phyloP scores from a whole-genome alignment of 2,797 vertebrate species.

The Taenioides sp. region DNA sequence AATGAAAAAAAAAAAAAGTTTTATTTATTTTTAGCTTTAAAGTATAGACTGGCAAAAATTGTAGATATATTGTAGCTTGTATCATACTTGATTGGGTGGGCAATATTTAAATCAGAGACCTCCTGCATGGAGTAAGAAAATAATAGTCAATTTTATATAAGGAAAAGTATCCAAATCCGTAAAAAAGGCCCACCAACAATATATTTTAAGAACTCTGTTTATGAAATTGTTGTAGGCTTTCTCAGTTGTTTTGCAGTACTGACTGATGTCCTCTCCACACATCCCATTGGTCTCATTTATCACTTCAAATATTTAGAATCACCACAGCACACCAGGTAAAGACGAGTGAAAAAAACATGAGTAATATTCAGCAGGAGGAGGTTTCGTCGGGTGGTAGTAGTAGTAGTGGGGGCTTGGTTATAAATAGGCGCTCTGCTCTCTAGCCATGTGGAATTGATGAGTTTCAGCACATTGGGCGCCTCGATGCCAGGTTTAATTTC shows the following conservation, averaged over 20 bases:
- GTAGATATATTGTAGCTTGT: too few relatives aligned
- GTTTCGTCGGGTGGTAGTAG: background rate
- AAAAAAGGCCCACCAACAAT: background rate
- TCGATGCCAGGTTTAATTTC: conserved; percentile 79
- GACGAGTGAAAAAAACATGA: conserved; percentile 38
- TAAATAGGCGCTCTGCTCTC: conserved; percentile 80
- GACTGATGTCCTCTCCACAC: conserved; percentile 73
- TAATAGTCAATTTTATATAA: too few relatives aligned
- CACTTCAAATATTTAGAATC: conserved; percentile 74
- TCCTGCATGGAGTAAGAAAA: background rate
- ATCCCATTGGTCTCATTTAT: conserved; percentile 73
- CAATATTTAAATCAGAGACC: background rate
- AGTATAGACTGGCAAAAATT: too few relatives aligned
- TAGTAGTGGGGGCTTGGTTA: conserved; percentile 48
- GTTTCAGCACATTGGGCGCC: conserved; percentile 79
- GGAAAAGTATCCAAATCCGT: too few relatives aligned
- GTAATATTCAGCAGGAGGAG: conserved; percentile 6
- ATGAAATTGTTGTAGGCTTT: background rate
- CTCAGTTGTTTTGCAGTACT: conserved; percentile 39
- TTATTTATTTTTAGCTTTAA: too few relatives aligned
- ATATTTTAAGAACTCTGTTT: background rate
- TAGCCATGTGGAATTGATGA: conserved; percentile 82
- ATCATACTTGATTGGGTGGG: background rate
- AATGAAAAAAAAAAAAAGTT: too few relatives aligned
- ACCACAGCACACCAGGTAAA: conserved; percentile 74